Base-by-base conservation (phyloP, 2,113 vertebrate species). In the Paedocypris sp. region DNA sequence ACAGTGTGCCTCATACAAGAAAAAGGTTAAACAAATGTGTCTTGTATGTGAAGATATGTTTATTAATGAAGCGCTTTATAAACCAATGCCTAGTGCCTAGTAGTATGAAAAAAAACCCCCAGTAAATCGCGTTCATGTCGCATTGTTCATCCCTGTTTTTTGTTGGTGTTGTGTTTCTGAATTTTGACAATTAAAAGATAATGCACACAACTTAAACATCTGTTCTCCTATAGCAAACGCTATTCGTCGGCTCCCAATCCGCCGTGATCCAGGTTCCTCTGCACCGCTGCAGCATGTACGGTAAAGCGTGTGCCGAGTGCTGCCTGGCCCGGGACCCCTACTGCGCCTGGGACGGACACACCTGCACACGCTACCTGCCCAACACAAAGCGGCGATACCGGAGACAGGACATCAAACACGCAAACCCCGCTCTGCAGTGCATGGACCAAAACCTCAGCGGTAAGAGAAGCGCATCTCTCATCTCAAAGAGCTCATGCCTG, bases 241-340 rank as follows among this genome's bases (percentile, higher is more conserved):
- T 98, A 42, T 97, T 85, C 0, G 83, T 94, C 64, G 92, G 91
- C 57, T 93, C 91, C 6, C 76, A 74, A 8, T 64, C 80, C 19
- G 94, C 88, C 0, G 81, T 97, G 72, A 89, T 86, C 9, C 88
- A 82, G 79, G 80, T 97, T 33, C 83, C 75, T 69, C 83, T 97
- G 71, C 93, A 97, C 63, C 89, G 70, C 52, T 97, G 94, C 0
- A 85, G 90, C 70, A 86, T 85, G 0, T 98, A 97, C 0, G 94
- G 93, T 35, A 89, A 79, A 1, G 91, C 90, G 1, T 97, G 94
- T 18, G 89, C 91, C 0, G 94, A 97, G 63, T 97, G 94, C 79
- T 97, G 94, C 75, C 80, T 97, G 77, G 94, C 93, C 61, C 82
- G 94, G 66, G 94, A 97, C 59, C 93, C 93, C 1, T 97, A 97